Evolutionary conservation across 2,113 vertebrate genomes (phyloP), one percentile per base, ranked within the genome.

Genomic region (Myanophis thanlyinensis): DNA sequence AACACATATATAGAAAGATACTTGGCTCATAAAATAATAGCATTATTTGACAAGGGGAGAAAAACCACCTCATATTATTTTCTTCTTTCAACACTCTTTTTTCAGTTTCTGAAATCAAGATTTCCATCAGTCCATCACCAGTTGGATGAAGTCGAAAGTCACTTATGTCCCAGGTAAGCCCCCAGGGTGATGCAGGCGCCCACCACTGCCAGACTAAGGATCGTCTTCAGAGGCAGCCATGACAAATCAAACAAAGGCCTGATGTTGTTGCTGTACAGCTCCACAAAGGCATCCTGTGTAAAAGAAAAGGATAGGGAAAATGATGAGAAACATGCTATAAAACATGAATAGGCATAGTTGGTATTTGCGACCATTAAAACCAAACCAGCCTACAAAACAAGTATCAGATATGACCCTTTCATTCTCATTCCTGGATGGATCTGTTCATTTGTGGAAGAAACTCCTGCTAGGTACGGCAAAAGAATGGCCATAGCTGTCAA

Each of bases 161-260:
- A 99, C 97, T 99, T 99, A 97, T 99, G 99, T 93, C 98, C 98
- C 0, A 99, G 97, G 96, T 99, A 99, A 85, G 99, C 99, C 62
- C 99, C 99, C 96, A 99, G 98, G 95, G 98, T 99, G 97, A 99
- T 98, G 97, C 99, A 99, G 4, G 98, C 99, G 85, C 99, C 99
- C 90, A 99, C 98, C 56, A 99, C 98, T 85, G 98, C 99, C 97
- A 99, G 97, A 56, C 99, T 98, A 91, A 99, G 98, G 94, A 99
- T 98, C 0, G 98, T 99, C 97, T 99, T 99, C 97, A 99, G 98
- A 95, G 99, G 99, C 46, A 99, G 98, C 99, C 99, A 99, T 91
- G 98, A 98, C 97, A 98, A 98, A 62, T 98, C 98, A 59, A 98
- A 98, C 95, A 98, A 96, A 15, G 98, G 98, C 88, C 98, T 98